Evolutionary conservation across 1,140 invertebrate genomes (phyloP).

Genomic region (Cephus cinctus): DNA sequence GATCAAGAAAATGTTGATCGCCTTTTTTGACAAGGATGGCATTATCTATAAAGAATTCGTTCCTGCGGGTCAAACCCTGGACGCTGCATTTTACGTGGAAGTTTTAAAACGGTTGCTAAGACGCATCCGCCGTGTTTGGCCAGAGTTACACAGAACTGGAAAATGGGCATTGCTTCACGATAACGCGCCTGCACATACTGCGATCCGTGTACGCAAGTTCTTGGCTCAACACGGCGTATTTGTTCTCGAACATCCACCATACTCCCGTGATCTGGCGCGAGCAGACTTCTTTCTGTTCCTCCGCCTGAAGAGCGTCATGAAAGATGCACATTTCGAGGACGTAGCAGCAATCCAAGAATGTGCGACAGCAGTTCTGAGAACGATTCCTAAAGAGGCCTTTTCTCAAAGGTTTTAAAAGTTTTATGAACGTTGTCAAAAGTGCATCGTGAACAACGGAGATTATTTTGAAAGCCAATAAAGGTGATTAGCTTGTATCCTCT

Average conservation of each 20-base stretch:
- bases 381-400: constrained; percentile 8
- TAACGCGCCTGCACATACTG: constrained; percentile 29
- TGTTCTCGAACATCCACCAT: constrained; percentile 25
- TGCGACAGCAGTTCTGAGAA: constrained; percentile 13
- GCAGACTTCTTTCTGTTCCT: constrained; percentile 27
- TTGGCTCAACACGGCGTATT: constrained; percentile 26
- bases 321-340: constrained; percentile 15
- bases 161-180: constrained; percentile 31
- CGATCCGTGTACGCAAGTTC: constrained; percentile 20
- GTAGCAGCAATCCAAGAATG: constrained; percentile 20
- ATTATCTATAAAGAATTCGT: constrained; percentile 32
- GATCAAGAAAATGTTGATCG: constrained; percentile 32
- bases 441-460: no score
- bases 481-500: no score
- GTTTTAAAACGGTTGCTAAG: background rate
- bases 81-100: constrained; percentile 15
- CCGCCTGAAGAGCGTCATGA: constrained; percentile 24
- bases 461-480: no score
- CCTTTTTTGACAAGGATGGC: constrained; percentile 30
- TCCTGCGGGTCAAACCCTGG: constrained; percentile 26
- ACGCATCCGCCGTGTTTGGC: constrained; percentile 2
- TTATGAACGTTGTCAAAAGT: no score
- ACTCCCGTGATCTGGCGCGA: constrained; percentile 28
- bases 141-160: constrained; percentile 15
- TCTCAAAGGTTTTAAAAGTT: no score